These are phyloP conservation scores for Graphium colonna DNA, from an alignment of 2,888 invertebrate species.

Conservation along the genomic window DNA sequence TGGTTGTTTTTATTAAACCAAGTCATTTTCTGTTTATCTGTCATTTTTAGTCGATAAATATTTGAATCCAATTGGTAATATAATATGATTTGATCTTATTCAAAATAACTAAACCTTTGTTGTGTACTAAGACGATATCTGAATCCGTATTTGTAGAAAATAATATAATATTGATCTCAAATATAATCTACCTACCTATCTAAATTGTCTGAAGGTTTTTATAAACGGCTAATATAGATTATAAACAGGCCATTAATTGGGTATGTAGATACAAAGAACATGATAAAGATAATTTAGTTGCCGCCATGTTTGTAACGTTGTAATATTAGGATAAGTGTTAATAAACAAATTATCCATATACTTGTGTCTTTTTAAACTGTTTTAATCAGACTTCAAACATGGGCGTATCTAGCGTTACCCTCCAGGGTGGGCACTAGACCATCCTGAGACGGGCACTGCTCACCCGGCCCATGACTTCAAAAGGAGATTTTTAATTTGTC, in stretches of 20 bases:
- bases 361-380: too few species aligned
- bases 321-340: conserved; percentile 72
- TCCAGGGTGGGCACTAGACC: too few species aligned
- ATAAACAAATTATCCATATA: conserved; percentile 50
- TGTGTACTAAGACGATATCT: conserved; percentile 9
- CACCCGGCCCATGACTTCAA: too few species aligned
- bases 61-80: background rate
- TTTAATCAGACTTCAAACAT: too few species aligned
- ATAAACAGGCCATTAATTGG: conserved; percentile 8
- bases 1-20: background rate
- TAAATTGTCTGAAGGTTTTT: conserved; percentile 17
- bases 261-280: conserved; percentile 37
- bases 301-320: conserved; percentile 68
- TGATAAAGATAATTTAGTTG: conserved; percentile 31
- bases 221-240: conserved; percentile 20
- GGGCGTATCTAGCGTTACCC: too few species aligned
- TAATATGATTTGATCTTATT: conserved; percentile 15
- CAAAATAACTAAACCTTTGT: background rate
- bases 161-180: conserved; percentile 31
- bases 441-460: too few species aligned
- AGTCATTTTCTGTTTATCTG: background rate
- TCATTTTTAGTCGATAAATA: background rate
- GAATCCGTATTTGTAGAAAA: conserved; percentile 15
- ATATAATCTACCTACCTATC: conserved; percentile 26
- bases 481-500: too few species aligned